Evolutionary conservation across 2,113 vertebrate species (phyloP).

Genomic region (Alligator sinensis): DNA sequence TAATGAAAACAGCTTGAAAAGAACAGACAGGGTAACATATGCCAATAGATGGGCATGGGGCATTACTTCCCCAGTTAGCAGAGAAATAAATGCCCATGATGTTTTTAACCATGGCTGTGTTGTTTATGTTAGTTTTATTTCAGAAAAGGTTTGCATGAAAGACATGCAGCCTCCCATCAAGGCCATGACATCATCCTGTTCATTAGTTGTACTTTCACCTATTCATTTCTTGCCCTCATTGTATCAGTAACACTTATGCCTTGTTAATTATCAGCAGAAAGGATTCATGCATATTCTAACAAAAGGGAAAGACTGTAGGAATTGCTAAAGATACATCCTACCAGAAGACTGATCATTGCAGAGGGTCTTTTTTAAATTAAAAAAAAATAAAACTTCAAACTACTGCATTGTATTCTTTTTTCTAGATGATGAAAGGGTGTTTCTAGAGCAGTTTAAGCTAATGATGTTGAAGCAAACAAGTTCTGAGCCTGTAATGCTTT

Average conservation of each 20-base stretch:
- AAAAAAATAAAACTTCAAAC: background rate
- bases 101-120: background rate
- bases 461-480: background rate
- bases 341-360: background rate
- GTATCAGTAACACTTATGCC: background rate
- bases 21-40: slow-evolving; percentile 53
- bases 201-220: background rate
- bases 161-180: background rate
- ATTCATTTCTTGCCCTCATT: background rate
- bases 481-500: background rate
- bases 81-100: background rate
- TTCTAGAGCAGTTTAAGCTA: background rate
- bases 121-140: background rate
- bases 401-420: background rate
- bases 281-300: background rate
- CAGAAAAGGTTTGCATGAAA: slow-evolving; percentile 6
- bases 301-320: background rate
- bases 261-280: background rate
- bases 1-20: slow-evolving; percentile 50
- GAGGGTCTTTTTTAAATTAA: background rate
- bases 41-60: background rate
- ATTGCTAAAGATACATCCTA: background rate
- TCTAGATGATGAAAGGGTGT: background rate
- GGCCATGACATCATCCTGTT: background rate
- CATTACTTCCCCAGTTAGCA: slow-evolving; percentile 12